Base-by-base conservation (phyloP, 2,113 vertebrate genomes). In the Cynopterus brachyotis region DNA sequence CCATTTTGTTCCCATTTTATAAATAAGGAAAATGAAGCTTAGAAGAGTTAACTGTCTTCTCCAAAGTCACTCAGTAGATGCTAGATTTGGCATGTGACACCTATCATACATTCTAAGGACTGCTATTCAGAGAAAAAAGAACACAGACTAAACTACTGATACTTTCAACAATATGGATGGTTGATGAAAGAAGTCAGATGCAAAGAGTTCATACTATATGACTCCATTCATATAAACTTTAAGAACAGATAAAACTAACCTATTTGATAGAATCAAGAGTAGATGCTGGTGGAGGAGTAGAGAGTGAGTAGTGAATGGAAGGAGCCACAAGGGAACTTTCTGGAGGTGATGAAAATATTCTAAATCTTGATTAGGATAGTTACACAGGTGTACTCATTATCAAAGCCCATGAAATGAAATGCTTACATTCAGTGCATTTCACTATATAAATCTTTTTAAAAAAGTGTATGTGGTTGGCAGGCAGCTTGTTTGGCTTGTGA, bases 121-220 rank as follows among this genome's bases (percentile, higher is more conserved):
- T 76, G 50, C 1, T 70, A 50, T n/a, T 79, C 9, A 78, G 35
- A 40, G 64, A 19, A 47, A 59, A 67, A 78, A 73, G 10, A 59
- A 86, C 12, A 19, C 30, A 94, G 20, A 92, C 79, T 62, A 32
- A 82, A 59, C 37, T 50, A 53, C 9, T 79, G 50, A 84, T 83
- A 42, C 5, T 35, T 11, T 89, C 20, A 79, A 37, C 16, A 62
- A 75, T 64, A 82, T 26, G 9, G n/a, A 76, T 32, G 28, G 53
- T 37, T 64, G 59, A 83, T 95, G n/a, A 87, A 91, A 72, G 8
- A 87, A 67, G 13, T 95, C 28, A 91, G 66, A 81, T 42, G 75
- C 19, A 67, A 69, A 95, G 40, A 82, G 15, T 78, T 88, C 9
- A 83, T 45, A 42, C 19, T 62, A 42, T 89, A 37, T 53, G 24